A percentile compares a stretch with the other conserved stretches of the same genome.
phyloP scores from a whole-genome alignment of 2,113 vertebrate species.

The Amazona vittata region DNA sequence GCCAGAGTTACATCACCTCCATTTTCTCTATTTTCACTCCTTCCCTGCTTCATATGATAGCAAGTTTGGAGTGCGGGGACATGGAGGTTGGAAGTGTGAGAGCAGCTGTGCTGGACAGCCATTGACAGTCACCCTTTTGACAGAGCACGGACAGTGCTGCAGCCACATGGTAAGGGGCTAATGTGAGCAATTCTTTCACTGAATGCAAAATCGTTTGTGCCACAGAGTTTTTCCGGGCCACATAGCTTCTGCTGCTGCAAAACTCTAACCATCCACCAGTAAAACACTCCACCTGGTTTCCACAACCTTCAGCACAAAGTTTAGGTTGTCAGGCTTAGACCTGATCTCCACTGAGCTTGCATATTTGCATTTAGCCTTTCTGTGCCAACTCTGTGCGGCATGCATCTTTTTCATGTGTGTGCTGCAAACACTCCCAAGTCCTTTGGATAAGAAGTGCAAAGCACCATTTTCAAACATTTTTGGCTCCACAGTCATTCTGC shows the following conservation, averaged over 20 bases:
- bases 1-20: neutral
- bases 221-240: neutral
- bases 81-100: neutral
- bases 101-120: neutral
- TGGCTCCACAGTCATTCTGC: neutral
- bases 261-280: neutral
- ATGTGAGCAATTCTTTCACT: neutral
- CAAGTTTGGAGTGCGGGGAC: rapidly evolving
- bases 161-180: neutral
- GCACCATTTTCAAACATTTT: neutral
- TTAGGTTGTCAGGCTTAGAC: neutral
- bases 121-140: neutral
- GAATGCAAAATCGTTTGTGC: neutral
- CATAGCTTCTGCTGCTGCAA: neutral
- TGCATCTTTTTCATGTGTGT: neutral
- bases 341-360: neutral
- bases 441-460: neutral
- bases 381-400: neutral
- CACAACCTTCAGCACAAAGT: neutral
- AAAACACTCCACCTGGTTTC: neutral
- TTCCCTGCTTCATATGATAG: rapidly evolving
- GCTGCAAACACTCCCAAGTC: neutral
- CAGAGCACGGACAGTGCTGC: neutral
- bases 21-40: neutral
- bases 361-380: neutral